Evolutionary conservation across 2,797 vertebrate genomes (phyloP).

Genomic region (Sparus aurata): DNA sequence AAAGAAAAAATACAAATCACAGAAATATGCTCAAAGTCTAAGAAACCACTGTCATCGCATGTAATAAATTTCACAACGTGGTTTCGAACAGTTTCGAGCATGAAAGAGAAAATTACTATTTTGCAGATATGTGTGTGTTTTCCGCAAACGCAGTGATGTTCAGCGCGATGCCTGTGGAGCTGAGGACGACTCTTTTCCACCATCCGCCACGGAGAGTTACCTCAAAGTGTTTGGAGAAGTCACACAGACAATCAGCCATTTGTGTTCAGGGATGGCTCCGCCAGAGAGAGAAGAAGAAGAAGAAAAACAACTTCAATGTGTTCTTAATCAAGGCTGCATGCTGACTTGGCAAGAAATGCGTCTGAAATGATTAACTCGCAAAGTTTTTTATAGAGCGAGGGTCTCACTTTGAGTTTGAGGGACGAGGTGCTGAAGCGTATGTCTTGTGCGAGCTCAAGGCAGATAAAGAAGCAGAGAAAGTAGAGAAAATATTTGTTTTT

Average conservation of each 20-base stretch:
- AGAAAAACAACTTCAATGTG: not conserved
- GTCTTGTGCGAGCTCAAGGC: not conserved
- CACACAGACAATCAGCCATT: slow-evolving; percentile 35
- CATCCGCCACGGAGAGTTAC: slow-evolving; percentile 36
- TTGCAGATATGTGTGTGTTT: slow-evolving; percentile 6
- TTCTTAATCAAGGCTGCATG: slow-evolving; percentile 27
- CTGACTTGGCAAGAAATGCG: slow-evolving; percentile 32
- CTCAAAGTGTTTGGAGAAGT: slow-evolving; percentile 23
- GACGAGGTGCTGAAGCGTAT: slow-evolving; percentile 10
- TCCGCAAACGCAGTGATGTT: slow-evolving; percentile 10
- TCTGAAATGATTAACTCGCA: slow-evolving; percentile 11
- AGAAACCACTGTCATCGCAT: slow-evolving; percentile 5
- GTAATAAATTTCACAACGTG: not conserved
- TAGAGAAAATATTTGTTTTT: slow-evolving; percentile 35
- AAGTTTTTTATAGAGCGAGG: not conserved
- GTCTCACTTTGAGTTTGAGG: slow-evolving; percentile 19
- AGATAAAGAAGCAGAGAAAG: not conserved
- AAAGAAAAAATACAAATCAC: not conserved
- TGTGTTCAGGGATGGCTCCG: slow-evolving; percentile 28
- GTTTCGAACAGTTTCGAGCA: not conserved
- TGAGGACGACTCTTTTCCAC: slow-evolving; percentile 36
- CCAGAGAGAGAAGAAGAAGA: not conserved
- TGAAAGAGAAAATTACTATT: slow-evolving; percentile 16
- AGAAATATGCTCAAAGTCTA: not conserved
- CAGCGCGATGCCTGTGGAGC: slow-evolving; percentile 20